Conservation (phyloP, 1,140 invertebrate genomes). For the Drosophila melanogaster region Release_6_plus_ISO1_MT NT_037436.4:14196001-14196500, state of each 20-base stretch:
- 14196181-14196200: conserved; percentile 12
- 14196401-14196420: conserved; percentile 19
- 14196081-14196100: too few species aligned
- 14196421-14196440: conserved; percentile 24
- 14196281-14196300: conserved; percentile 3
- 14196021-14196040: background rate
- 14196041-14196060: too few species aligned
- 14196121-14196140: too few species aligned
- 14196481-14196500: conserved; percentile 24
- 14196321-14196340: conserved; percentile 8
- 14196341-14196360: conserved; percentile 17
- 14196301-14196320: conserved; percentile 15
- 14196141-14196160: background rate
- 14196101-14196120: too few species aligned
- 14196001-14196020: conserved; percentile 10
- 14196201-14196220: conserved; percentile 44
- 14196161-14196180: conserved; percentile 12
- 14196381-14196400: conserved; percentile 32
- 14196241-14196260: conserved; percentile 32
- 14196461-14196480: conserved; percentile 37
- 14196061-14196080: too few species aligned
- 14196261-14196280: conserved; percentile 61
- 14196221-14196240: conserved; percentile 30
- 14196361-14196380: conserved; percentile 39
- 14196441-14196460: conserved; percentile 50